These are phyloP conservation scores for Frankliniella intonsa DNA, from an alignment of 2,888 invertebrate genomes.

Conservation along the genomic window DNA sequence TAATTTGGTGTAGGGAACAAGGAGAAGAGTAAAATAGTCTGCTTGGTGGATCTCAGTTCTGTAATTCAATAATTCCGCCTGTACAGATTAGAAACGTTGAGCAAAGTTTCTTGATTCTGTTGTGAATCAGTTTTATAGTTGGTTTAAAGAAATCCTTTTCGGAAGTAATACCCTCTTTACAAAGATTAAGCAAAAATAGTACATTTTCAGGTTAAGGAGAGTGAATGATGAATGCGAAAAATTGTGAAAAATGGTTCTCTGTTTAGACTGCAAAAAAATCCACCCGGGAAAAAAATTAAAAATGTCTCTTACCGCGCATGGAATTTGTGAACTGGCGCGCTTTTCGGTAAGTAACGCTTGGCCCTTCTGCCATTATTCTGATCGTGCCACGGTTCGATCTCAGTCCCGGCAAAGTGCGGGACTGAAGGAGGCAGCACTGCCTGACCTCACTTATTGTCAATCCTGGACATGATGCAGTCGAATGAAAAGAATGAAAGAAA, in stretches of 20 bases:
- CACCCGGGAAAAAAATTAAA: not conserved
- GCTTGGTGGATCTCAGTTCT: slow-evolving; percentile 7
- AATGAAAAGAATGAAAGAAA: not conserved
- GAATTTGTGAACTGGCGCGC: not conserved
- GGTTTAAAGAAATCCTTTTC: not conserved
- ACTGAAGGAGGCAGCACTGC: not conserved
- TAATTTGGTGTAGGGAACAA: not conserved
- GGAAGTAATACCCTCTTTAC: not conserved
- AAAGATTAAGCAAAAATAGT: slow-evolving; percentile 1
- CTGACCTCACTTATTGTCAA: not conserved
- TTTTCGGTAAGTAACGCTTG: not conserved
- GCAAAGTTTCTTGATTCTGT: no score
- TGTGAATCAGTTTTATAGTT: not conserved
- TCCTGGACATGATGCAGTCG: slow-evolving; percentile 6
- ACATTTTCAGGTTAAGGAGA: not conserved
- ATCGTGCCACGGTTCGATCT: not conserved
- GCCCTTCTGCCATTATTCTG: not conserved
- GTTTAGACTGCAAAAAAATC: not conserved
- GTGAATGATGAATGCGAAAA: not conserved
- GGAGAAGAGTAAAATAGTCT: not conserved
- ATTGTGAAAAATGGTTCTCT: not conserved
- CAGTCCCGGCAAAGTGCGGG: not conserved
- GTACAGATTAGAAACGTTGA: not conserved
- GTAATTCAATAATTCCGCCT: not conserved
- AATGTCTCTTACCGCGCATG: not conserved